These are phyloP conservation scores for Ctena decussata DNA, from an alignment of 2,888 invertebrate species.

Conservation along the genomic window DNA sequence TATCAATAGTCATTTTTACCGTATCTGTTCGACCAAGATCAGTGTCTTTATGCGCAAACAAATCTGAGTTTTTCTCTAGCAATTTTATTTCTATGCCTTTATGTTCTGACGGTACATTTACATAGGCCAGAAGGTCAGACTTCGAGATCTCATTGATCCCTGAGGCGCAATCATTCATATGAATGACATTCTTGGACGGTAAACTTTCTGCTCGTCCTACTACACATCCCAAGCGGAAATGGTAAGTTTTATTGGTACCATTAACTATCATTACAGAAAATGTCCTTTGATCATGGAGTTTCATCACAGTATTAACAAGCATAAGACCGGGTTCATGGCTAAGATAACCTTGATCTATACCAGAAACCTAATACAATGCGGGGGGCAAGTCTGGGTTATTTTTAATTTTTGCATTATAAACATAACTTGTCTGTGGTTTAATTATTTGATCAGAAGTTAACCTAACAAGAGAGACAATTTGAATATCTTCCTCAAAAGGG, in stretches of 20 bases:
- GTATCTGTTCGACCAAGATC: slow-evolving; percentile 8
- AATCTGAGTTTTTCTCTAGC: background rate
- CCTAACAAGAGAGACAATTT: background rate
- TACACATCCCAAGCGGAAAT: background rate
- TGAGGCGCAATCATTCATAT: background rate
- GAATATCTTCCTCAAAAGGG: background rate
- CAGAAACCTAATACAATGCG: background rate
- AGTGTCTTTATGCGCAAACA: background rate
- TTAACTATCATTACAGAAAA: background rate
- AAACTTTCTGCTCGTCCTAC: background rate
- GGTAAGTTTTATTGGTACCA: background rate
- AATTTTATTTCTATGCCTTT: background rate
- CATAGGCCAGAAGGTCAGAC: background rate
- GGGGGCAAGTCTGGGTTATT: background rate
- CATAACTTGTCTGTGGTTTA: background rate
- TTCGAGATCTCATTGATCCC: background rate
- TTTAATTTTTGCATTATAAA: background rate
- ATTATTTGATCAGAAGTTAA: background rate
- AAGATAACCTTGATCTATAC: background rate
- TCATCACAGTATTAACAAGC: background rate
- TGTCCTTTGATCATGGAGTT: background rate
- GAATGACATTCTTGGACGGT: background rate
- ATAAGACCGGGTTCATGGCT: background rate
- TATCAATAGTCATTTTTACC: background rate
- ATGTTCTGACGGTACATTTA: background rate